Evolutionary conservation across 2,888 invertebrate species (phyloP), one percentile per base, ranked within the genome.

Genomic region (Anticlea derivata): DNA sequence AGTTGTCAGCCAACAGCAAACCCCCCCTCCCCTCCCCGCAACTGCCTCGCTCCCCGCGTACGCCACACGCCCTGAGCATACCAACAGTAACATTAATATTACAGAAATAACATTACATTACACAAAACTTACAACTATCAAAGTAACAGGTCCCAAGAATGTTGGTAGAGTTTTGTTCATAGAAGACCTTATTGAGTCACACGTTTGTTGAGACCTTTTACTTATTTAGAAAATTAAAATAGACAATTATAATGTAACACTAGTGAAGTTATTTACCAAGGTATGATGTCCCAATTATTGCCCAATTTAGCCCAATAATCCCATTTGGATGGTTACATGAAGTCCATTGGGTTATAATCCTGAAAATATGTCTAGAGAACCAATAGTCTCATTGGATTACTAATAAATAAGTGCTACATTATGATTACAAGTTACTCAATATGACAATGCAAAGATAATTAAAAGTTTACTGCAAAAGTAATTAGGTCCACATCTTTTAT

Each of bases 31-130:
- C 70, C 73, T 69, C 70, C 83, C 84, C 83, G 82, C 80, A 83
- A 70, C 82, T 73, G 83, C 83, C 83, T 80, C 87, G 83, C 87
- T 83, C 86, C 80, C 77, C 80, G 83, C 83, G 79, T 78, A 73
- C 82, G 80, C 84, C 87, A 81, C 85, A 80, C 84, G 81, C 86
- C 88, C 87, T 87, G 89, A 89, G 89, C 88, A 88, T 86, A 88
- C 86, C 86, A 87, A 88, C 86, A 87, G 74, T 75, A 66, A 69
- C 55, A 79, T 89, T 87, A 88, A 85, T 86, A 73, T 76, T 77
- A 74, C 65, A 76, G 58, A 47, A 26, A 64, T 60, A 49, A 58
- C 61, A 66, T 57, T 61, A 65, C 29, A 37, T 34, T 38, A 53
- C 35, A 51, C 20, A 53, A 55, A 49, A 44, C 43, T 58, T 54